Evolutionary conservation across 1,140 invertebrate genomes (phyloP).

Genomic region (Wasmannia auropunctata): DNA sequence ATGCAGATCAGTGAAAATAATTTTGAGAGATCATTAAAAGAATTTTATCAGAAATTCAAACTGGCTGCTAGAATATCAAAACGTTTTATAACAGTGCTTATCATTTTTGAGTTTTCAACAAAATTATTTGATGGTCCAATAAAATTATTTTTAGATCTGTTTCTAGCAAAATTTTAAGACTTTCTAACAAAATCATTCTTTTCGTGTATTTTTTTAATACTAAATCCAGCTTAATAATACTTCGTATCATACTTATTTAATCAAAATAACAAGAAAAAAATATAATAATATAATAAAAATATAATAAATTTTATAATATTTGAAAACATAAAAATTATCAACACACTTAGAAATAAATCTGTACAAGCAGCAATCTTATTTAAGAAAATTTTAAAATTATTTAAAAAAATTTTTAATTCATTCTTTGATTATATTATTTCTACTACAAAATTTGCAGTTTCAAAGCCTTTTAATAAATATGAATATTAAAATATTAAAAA

Average conservation of each 20-base stretch:
- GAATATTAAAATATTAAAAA: no score
- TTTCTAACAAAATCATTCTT: no score
- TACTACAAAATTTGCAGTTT: background rate
- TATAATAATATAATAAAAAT: background rate
- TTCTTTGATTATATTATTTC: background rate
- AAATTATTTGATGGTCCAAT: no score
- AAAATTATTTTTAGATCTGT: no score
- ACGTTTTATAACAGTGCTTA: no score
- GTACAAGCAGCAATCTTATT: background rate
- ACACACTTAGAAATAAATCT: background rate
- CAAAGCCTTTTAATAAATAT: constrained; percentile 1
- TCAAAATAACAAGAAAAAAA: background rate
- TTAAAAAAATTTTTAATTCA: background rate
- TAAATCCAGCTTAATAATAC: background rate
- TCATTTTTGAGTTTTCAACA: no score
- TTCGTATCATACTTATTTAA: background rate
- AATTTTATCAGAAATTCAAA: no score
- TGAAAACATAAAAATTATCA: background rate
- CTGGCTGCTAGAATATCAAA: no score
- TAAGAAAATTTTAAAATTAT: background rate
- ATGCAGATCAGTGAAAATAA: no score
- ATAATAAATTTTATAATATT: constrained; percentile 5
- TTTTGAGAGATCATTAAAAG: no score
- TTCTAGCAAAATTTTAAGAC: no score
- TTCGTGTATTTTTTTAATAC: no score